Percentiles rank a stretch among this genome's conserved stretches.
phyloP scores from a whole-genome alignment of 2,113 vertebrate genomes.

The Pygoscelis antarcticus region DNA sequence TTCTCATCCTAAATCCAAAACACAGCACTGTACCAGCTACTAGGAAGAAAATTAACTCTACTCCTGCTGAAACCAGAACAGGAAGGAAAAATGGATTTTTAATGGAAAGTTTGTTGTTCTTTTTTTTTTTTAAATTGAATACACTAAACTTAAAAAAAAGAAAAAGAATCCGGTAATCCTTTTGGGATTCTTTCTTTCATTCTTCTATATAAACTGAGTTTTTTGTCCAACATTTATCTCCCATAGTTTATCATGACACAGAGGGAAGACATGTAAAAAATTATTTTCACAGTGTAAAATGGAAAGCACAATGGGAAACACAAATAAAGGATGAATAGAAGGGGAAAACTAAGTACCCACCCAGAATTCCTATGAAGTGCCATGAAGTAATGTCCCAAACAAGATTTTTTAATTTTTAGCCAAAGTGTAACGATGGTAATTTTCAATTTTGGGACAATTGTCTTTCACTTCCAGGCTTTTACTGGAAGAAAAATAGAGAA shows the following conservation, averaged over 20 bases:
- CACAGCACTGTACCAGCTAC: too few species aligned
- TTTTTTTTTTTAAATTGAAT: neutral
- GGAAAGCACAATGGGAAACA: neutral
- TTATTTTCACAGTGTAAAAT: neutral
- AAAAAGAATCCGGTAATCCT: neutral
- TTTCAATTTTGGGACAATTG: neutral
- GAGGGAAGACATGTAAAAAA: neutral
- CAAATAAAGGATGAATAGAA: neutral
- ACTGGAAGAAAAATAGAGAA: neutral
- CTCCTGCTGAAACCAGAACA: too few species aligned
- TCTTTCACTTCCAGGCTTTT: neutral
- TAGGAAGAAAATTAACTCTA: too few species aligned
- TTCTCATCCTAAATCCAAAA: too few species aligned
- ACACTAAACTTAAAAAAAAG: neutral
- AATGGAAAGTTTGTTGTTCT: neutral
- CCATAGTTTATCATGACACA: neutral
- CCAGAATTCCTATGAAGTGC: neutral
- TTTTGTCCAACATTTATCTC: neutral
- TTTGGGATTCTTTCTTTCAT: neutral
- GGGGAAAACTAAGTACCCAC: neutral
- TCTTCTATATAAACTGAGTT: neutral
- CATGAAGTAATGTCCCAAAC: neutral
- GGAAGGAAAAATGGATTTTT: neutral
- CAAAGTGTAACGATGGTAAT: neutral
- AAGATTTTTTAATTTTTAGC: neutral